phyloP scores from a whole-genome alignment of 30 jellyfish, hydroid and myxozoan genomes.

The Turritopsis rubra region DNA sequence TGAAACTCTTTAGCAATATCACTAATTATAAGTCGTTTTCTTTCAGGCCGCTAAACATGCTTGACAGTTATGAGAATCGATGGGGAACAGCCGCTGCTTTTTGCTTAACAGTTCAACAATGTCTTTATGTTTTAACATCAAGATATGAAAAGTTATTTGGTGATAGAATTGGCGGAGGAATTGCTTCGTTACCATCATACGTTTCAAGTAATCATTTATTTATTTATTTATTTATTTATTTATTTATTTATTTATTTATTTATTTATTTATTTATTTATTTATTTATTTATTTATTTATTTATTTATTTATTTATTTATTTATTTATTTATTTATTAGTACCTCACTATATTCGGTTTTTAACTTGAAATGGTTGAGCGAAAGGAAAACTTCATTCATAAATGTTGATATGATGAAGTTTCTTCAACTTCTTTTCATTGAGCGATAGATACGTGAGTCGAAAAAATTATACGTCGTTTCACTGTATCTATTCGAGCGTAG shows the following conservation, averaged over 20 bases:
- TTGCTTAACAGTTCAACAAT: conserved; percentile 44
- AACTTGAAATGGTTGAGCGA: too few relatives aligned
- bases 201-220: conserved; percentile 41
- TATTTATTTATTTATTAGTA: too few relatives aligned
- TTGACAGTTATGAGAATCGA: conserved; percentile 75
- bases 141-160: conserved; percentile 38
- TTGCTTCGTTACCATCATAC: conserved; percentile 36
- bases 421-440: too few relatives aligned
- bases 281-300: background rate
- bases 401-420: too few relatives aligned
- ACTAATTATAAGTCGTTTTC: background rate
- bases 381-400: too few relatives aligned
- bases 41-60: conserved; percentile 75
- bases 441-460: too few relatives aligned
- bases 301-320: too few relatives aligned
- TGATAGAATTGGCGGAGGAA: conserved; percentile 20
- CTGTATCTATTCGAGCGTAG: too few relatives aligned
- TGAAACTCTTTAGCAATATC: background rate
- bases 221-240: background rate
- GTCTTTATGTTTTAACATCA: conserved; percentile 37
- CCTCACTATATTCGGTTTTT: too few relatives aligned
- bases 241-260: background rate
- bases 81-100: conserved; percentile 64
- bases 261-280: background rate
- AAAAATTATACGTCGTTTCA: too few relatives aligned